Conservation (phyloP, 2,888 invertebrate species). For the Parthenolecanium corni region DNA sequence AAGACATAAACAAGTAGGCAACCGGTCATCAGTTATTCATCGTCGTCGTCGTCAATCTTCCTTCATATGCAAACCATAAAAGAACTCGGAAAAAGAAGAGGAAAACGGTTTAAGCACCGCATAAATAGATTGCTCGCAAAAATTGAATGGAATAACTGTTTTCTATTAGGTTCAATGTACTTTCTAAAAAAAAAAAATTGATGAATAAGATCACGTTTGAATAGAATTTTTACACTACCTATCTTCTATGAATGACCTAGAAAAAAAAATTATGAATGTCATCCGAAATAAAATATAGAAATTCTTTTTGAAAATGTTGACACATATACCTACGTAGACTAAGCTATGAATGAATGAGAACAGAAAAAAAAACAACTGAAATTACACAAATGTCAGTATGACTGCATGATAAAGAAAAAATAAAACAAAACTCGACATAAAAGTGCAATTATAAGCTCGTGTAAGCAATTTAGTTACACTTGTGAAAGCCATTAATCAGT, state of each 20-base stretch:
- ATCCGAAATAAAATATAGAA: too few species aligned
- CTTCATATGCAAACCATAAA: background rate
- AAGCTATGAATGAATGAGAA: too few species aligned
- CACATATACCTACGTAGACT: too few species aligned
- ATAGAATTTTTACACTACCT: slow-evolving; percentile 20
- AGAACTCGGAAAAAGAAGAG: background rate
- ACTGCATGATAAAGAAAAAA: too few species aligned
- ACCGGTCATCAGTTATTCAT: slow-evolving; percentile 25
- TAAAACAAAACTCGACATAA: too few species aligned
- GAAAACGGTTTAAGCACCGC: background rate
- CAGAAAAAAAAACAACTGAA: too few species aligned
- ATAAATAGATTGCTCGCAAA: slow-evolving; percentile 7
- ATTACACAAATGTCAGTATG: too few species aligned
- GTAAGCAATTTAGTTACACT: too few species aligned
- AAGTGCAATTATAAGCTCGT: too few species aligned
- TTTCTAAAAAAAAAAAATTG: slow-evolving; percentile 1
- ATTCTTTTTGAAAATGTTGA: too few species aligned
- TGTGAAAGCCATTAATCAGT: too few species aligned
- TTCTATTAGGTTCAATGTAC: slow-evolving; percentile 11
- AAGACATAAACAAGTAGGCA: slow-evolving; percentile 26
- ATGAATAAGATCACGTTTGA: slow-evolving; percentile 6
- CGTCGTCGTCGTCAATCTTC: slow-evolving; percentile 18
- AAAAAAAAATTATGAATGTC: too few species aligned
- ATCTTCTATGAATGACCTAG: slow-evolving; percentile 13
- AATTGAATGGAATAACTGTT: slow-evolving; percentile 14